These are phyloP conservation scores for Tetramorium alpestre DNA, from an alignment of 1,140 invertebrate species.

Conservation along the genomic window DNA sequence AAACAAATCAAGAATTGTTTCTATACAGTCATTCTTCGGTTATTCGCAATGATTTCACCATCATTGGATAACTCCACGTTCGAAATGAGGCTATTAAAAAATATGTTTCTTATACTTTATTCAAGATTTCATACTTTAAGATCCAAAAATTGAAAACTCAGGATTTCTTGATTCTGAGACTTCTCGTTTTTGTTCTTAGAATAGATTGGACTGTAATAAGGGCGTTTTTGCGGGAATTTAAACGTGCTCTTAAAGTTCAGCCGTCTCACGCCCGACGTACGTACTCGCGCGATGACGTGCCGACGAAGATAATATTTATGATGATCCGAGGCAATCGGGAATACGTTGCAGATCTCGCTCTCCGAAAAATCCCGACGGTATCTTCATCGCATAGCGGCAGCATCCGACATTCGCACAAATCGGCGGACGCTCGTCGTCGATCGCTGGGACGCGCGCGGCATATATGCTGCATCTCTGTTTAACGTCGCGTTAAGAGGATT, in stretches of 20 bases:
- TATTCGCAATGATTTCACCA: not conserved
- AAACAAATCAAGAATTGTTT: conserved; percentile 23
- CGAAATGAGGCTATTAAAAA: not conserved
- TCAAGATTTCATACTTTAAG: not conserved
- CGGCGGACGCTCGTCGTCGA: not conserved
- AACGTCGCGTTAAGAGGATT: conserved; percentile 73
- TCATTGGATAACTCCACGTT: not conserved
- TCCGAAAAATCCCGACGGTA: conserved; percentile 19
- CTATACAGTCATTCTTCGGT: not conserved
- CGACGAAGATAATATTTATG: conserved; percentile 22
- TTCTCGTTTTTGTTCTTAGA: not conserved
- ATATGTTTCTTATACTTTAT: not conserved
- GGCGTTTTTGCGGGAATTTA: not conserved
- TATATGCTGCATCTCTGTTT: conserved; percentile 26
- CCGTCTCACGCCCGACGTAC: not conserved
- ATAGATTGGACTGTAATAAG: not conserved
- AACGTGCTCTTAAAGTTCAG: not conserved
- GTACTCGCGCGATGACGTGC: not conserved
- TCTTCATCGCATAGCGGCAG: conserved; percentile 33
- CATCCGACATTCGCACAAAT: conserved; percentile 41
- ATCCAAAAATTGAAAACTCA: not conserved
- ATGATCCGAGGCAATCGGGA: conserved; percentile 17
- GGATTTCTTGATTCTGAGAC: not conserved
- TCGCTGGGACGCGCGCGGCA: not conserved
- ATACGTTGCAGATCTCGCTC: not conserved